These are phyloP conservation scores for Carcinoscorpius rotundicauda DNA, from an alignment of 1,140 invertebrate species.

Conservation along the genomic window DNA sequence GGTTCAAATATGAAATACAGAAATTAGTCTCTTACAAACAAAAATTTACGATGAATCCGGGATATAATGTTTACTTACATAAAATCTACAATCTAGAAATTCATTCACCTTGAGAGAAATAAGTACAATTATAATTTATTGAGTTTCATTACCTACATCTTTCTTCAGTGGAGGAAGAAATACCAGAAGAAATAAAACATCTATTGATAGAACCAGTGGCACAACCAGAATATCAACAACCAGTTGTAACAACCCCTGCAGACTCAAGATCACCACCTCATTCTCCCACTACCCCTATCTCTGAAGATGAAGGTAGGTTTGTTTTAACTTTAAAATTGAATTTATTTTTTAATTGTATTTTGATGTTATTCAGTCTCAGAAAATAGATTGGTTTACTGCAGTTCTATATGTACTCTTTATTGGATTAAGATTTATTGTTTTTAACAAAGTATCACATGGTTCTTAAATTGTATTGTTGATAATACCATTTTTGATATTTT, in stretches of 20 bases:
- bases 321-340: not conserved
- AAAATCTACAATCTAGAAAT: no score
- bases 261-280: constrained; percentile 18
- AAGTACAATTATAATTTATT: no score
- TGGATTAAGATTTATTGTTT: not conserved
- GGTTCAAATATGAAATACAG: no score
- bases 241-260: constrained; percentile 13
- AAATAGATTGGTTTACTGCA: constrained; percentile 1
- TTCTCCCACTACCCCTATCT: constrained; percentile 27
- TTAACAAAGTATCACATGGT: not conserved
- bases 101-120: no score
- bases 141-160: not conserved
- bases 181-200: constrained; percentile 26
- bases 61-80: no score
- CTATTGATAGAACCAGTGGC: constrained; percentile 25
- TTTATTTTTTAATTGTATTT: constrained; percentile 5
- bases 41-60: no score
- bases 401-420: constrained; percentile 2
- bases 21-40: no score
- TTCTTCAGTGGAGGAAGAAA: constrained; percentile 24
- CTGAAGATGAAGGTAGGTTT: constrained; percentile 25
- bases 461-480: constrained; percentile 3
- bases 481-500: no score
- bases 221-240: constrained; percentile 15
- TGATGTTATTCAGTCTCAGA: constrained; percentile 8